Evolutionary conservation across 92 coral and sea anemone species (phyloP), one percentile per base, ranked within the genome.

Genomic region (Ricordea florida): DNA sequence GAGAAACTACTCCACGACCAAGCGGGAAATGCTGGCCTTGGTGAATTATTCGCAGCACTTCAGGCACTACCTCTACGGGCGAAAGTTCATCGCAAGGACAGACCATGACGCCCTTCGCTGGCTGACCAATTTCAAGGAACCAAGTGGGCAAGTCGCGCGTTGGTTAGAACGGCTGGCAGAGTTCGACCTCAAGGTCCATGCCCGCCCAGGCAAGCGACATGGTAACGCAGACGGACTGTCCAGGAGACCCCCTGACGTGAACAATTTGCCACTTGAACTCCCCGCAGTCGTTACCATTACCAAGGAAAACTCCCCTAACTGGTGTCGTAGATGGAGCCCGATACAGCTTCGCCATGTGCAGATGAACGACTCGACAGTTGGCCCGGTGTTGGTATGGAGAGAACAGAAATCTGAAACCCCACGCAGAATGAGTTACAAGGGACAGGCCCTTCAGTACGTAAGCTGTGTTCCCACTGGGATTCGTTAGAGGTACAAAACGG

Each of bases 221-320:
- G 81, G 83, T 28, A 65, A 77, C 24, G n/a, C n/a, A n/a, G n/a
- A n/a, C n/a, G n/a, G n/a, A n/a, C n/a, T n/a, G n/a, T n/a, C n/a
- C n/a, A n/a, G 75, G 64, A 36, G 83, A 77, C 57, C 74, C 66
- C 83, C 83, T 47, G 32, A 11, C 7, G 7, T 23, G 15, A 40
- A 28, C 38, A 50, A 10, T 0, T 53, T 13, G 46, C 51, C 49
- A 15, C 53, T 29, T 13, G 32, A 33, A 43, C 53, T 10, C 38
- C 33, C 45, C 21, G 10, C 28, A 23, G 83, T 77, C 52, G 10
- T 25, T 24, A 31, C 66, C 8, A 45, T 26, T 14, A 20, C 7
- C 69, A 52, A 35, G 29, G 34, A 24, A 38, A 26, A 7, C 41
- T 24, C 13, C 28, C 56, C 31, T 38, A 63, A 22, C 47, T 24